A percentile compares a stretch with the other conserved stretches of the same genome.
phyloP scores from a whole-genome alignment of 1,140 invertebrate genomes.

The Andrena cerasifolii region DNA sequence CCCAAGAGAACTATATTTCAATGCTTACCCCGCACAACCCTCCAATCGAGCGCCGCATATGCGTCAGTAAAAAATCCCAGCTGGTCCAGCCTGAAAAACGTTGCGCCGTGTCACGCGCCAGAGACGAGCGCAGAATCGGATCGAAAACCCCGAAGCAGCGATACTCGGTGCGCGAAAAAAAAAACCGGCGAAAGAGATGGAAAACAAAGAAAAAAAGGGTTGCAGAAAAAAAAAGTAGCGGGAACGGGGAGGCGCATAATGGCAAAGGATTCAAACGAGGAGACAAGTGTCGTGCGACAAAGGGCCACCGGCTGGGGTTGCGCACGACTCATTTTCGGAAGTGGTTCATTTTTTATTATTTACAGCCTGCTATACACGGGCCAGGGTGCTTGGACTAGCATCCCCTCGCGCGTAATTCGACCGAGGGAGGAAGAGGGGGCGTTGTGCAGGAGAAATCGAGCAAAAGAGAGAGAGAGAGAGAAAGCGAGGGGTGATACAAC shows the following conservation, averaged over 20 bases:
- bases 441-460: not conserved
- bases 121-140: slow-evolving; percentile 8
- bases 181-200: not conserved
- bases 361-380: slow-evolving; percentile 21
- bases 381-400: not conserved
- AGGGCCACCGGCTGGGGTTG: slow-evolving; percentile 22
- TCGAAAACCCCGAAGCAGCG: slow-evolving; percentile 21
- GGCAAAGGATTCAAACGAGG: slow-evolving; percentile 49
- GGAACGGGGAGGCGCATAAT: slow-evolving; percentile 17
- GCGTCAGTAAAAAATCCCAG: no score
- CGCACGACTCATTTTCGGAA: slow-evolving; percentile 60
- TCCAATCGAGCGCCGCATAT: no score
- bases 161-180: not conserved
- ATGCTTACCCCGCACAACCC: no score
- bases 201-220: not conserved
- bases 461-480: not conserved
- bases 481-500: no score
- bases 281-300: slow-evolving; percentile 53
- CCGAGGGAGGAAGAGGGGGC: not conserved
- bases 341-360: slow-evolving; percentile 62
- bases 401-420: not conserved
- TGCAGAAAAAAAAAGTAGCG: not conserved
- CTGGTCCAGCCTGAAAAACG: not conserved
- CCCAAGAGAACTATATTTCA: no score
- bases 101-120: not conserved